phyloP scores from a whole-genome alignment of 2,113 vertebrate genomes.

The Bos indicus region DNA sequence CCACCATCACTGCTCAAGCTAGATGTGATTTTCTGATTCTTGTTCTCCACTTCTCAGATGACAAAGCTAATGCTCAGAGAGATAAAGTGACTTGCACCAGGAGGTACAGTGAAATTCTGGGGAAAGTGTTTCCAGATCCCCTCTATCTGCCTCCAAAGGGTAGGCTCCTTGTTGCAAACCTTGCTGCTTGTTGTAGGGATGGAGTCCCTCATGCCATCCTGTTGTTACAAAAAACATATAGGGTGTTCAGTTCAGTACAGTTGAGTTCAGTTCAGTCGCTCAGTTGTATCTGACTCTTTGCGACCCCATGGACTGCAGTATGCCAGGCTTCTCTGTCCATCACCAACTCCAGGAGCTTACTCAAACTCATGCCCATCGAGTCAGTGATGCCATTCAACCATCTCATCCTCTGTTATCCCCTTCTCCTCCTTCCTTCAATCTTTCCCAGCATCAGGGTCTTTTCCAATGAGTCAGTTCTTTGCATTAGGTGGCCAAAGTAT shows the following conservation, averaged over 20 bases:
- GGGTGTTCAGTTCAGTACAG: not conserved
- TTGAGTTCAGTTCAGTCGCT: not conserved
- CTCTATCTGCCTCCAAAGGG: not conserved
- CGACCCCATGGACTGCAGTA: fast-evolving
- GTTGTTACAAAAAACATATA: not conserved
- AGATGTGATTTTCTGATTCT: not conserved
- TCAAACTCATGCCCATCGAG: not conserved
- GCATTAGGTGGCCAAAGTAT: not conserved
- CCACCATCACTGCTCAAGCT: not conserved
- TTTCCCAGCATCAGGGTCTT: not conserved
- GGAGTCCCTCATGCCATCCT: not conserved
- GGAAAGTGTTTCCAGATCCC: not conserved
- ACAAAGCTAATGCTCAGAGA: not conserved
- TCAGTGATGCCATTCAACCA: not conserved
- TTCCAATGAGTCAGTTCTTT: not conserved
- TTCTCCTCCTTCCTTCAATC: not conserved
- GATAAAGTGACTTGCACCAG: not conserved
- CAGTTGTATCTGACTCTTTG: not conserved
- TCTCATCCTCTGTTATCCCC: not conserved
- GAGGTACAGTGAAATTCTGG: not conserved
- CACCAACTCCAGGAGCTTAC: not conserved
- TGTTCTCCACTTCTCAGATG: not conserved
- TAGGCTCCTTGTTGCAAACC: not conserved
- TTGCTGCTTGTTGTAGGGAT: not conserved
- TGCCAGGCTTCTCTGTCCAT: not conserved